Evolutionary conservation across 2,113 vertebrate species (phyloP).

Genomic region (Anser cygnoides): DNA sequence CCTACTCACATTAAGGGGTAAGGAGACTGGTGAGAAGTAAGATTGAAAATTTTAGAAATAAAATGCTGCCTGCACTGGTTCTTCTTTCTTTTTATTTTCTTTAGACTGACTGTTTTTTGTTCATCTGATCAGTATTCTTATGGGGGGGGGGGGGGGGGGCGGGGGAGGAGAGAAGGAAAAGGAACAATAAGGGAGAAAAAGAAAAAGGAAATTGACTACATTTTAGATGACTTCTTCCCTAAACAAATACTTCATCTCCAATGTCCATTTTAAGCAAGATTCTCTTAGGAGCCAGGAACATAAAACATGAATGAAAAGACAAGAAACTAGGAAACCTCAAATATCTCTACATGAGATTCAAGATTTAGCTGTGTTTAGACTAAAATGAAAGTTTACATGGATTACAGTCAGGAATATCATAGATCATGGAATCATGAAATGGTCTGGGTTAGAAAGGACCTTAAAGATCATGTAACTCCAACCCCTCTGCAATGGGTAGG

Average conservation of each 20-base stretch:
- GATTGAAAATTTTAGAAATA: not conserved
- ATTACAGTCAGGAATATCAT: not conserved
- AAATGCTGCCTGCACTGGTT: not conserved
- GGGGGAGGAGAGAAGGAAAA: too few relatives aligned
- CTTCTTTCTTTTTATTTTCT: not conserved
- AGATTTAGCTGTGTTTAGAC: not conserved
- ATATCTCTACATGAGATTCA: not conserved
- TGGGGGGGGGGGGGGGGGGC: too few relatives aligned
- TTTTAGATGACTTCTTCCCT: not conserved
- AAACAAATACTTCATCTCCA: not conserved
- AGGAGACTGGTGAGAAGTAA: not conserved
- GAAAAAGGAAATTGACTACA: accelerated
- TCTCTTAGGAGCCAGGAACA: not conserved
- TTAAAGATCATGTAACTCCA: too few relatives aligned
- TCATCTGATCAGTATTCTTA: not conserved
- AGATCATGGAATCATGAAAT: too few relatives aligned
- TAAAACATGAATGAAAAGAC: not conserved
- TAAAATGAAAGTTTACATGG: not conserved
- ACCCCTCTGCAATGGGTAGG: not conserved
- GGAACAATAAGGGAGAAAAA: too few relatives aligned
- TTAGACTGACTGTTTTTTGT: not conserved
- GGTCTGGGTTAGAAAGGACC: too few relatives aligned
- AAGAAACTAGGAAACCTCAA: not conserved
- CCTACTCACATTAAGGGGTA: not conserved
- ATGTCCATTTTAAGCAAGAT: not conserved